Conservation (phyloP, 2,113 vertebrate species). For the Pitta sordida region DNA sequence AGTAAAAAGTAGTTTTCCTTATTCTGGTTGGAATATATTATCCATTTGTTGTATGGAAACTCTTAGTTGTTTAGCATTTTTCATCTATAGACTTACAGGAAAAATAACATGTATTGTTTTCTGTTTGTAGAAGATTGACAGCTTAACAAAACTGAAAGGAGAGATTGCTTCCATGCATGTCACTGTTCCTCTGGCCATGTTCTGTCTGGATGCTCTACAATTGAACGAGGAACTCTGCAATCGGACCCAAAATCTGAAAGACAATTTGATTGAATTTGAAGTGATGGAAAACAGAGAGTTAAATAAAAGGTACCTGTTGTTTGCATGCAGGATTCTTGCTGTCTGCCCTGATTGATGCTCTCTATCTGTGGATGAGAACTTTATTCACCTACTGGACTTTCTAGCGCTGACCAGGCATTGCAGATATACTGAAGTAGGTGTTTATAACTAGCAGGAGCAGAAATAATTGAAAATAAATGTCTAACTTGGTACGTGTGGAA, state of each 20-base stretch:
- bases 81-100: neutral
- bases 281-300: slow-evolving; percentile 80
- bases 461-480: neutral
- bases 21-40: neutral
- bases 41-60: neutral
- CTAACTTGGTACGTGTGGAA: neutral
- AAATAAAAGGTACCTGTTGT: slow-evolving; percentile 76
- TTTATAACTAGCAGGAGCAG: neutral
- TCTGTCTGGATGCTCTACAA: slow-evolving; percentile 80
- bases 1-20: neutral
- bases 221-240: slow-evolving; percentile 84
- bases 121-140: slow-evolving; percentile 77
- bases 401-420: neutral
- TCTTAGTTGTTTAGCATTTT: neutral
- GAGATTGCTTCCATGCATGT: slow-evolving; percentile 82
- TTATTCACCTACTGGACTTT: neutral
- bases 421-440: neutral
- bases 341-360: neutral
- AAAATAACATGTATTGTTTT: neutral
- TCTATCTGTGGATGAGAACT: neutral
- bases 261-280: slow-evolving; percentile 76
- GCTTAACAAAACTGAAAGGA: slow-evolving; percentile 69
- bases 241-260: slow-evolving; percentile 74
- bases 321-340: neutral
- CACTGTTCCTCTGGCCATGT: slow-evolving; percentile 84